Conservation (phyloP, 1,140 invertebrate genomes). For the Capitella teleta region DNA sequence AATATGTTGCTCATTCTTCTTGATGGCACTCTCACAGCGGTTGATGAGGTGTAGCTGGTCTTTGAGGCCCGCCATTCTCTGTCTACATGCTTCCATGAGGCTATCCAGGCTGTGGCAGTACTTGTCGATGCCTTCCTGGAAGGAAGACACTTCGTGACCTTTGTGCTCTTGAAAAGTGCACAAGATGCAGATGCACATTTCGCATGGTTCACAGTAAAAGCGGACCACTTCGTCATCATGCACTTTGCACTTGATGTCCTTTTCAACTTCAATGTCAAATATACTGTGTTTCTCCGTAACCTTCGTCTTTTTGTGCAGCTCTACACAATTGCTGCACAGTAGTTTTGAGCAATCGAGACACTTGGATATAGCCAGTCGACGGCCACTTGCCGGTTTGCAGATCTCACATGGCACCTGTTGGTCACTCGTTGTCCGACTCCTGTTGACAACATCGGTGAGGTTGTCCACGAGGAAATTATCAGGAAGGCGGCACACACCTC, state of each 20-base stretch:
- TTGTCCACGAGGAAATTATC: conserved; percentile 41
- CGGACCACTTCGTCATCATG: conserved; percentile 37
- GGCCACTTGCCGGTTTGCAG: conserved; percentile 19
- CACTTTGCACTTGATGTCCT: conserved; percentile 38
- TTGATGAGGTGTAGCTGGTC: conserved; percentile 26
- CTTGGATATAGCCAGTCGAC: conserved; percentile 31
- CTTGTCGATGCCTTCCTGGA: conserved; percentile 32
- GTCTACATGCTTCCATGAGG: conserved; percentile 23
- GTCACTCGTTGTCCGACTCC: conserved; percentile 17
- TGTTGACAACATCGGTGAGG: conserved; percentile 32
- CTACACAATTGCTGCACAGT: conserved; percentile 34
- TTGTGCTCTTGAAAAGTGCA: conserved; percentile 40
- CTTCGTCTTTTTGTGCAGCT: conserved; percentile 36
- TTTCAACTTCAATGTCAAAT: conserved; percentile 40
- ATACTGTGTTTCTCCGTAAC: conserved; percentile 38
- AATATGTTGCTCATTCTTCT: conserved; percentile 31
- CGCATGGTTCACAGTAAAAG: conserved; percentile 41
- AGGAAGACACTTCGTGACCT: conserved; percentile 40
- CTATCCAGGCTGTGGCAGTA: conserved; percentile 25
- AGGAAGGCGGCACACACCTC: conserved; percentile 34
- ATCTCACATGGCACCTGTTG: conserved; percentile 34
- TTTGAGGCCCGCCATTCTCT: conserved; percentile 18
- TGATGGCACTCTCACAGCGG: conserved; percentile 26
- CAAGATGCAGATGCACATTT: conserved; percentile 37
- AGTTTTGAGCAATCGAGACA: conserved; percentile 42